Base-by-base conservation (phyloP, 2,888 invertebrate species). In the Ramazzottius varieornatus region DNA sequence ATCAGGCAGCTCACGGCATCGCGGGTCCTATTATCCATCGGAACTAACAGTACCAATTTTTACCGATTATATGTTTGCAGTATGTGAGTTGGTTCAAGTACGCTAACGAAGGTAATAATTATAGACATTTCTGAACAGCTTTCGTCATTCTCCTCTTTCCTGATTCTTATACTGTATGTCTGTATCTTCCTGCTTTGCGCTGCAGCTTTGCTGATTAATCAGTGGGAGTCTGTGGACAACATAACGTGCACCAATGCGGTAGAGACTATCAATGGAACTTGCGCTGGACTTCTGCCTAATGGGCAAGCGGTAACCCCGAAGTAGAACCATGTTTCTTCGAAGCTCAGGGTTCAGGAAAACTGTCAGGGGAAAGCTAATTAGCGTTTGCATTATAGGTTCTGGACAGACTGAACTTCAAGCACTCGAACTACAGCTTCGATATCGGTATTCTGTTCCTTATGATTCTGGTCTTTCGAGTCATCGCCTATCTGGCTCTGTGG, bases 51-150 rank as follows among this genome's bases (percentile, higher is more conserved):
- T n/a, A n/a, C n/a, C n/a, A n/a, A n/a, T n/a, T n/a, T n/a, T n/a
- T n/a, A n/a, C n/a, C n/a, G n/a, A n/a, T n/a, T n/a, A 40, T 40
- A 8, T 40, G 8, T 8, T 40, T 54, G 13, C 29, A 54, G 54
- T 29, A 54, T 24, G 4, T 54, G 4, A 16, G 16, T 8, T 54
- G 54, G 54, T 54, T 54, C 29, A 8, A 24, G 8, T 54, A 54
- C 54, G 54, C 54, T 29, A 54, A 54, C 29, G 54, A 54, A 54
- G 54, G 54, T 54, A 54, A 54, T 8, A 29, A n/a, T 16, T 54
- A 16, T 29, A 40, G 40, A 40, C 20, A 13, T 40, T 40, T 40
- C 8, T 40, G 20, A 40, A 40, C 20, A 40, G 20, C 20, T 40
- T 40, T 40, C 40, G 20, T 13, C 13, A 40, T 40, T 40, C 20